Conservation (phyloP, 2,797 vertebrate species). For the Hozukius guyotensis region DNA sequence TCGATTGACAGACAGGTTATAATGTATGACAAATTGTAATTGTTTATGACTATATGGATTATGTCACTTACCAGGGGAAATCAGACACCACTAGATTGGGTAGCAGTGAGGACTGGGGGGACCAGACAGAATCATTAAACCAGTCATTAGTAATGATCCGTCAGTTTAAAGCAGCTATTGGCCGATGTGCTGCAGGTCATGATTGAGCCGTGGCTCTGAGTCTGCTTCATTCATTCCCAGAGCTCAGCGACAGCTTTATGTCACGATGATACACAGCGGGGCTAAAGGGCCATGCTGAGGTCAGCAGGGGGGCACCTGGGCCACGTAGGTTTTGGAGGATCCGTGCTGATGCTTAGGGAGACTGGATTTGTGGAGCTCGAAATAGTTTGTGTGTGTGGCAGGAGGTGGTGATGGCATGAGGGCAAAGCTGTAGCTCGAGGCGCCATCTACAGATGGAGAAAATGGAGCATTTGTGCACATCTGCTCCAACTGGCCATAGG, state of each 20-base stretch:
- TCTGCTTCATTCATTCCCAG: slow-evolving; percentile 26
- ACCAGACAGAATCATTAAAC: slow-evolving; percentile 23
- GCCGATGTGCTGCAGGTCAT: slow-evolving; percentile 20
- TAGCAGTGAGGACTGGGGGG: neutral
- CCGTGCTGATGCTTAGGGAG: slow-evolving; percentile 3
- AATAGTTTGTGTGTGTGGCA: slow-evolving; percentile 10
- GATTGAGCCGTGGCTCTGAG: slow-evolving; percentile 41
- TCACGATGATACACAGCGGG: slow-evolving; percentile 18
- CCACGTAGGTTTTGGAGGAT: neutral
- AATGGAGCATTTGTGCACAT: slow-evolving; percentile 36
- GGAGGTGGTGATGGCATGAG: neutral
- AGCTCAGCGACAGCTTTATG: slow-evolving; percentile 53
- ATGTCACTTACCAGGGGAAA: neutral
- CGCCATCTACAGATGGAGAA: slow-evolving; percentile 40
- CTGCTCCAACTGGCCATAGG: slow-evolving; percentile 45
- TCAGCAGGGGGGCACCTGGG: slow-evolving; percentile 10
- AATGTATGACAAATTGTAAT: neutral
- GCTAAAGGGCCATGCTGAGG: slow-evolving; percentile 24
- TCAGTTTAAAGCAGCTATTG: slow-evolving; percentile 23
- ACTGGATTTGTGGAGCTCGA: slow-evolving; percentile 33
- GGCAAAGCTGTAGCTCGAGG: slow-evolving; percentile 29
- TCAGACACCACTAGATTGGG: neutral
- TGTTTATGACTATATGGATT: neutral
- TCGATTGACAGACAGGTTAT: rapidly evolving
- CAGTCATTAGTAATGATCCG: slow-evolving; percentile 31